These are phyloP conservation scores for Emydura subglobosa DNA, from an alignment of 2,113 vertebrate species.

Conservation along the genomic window DNA sequence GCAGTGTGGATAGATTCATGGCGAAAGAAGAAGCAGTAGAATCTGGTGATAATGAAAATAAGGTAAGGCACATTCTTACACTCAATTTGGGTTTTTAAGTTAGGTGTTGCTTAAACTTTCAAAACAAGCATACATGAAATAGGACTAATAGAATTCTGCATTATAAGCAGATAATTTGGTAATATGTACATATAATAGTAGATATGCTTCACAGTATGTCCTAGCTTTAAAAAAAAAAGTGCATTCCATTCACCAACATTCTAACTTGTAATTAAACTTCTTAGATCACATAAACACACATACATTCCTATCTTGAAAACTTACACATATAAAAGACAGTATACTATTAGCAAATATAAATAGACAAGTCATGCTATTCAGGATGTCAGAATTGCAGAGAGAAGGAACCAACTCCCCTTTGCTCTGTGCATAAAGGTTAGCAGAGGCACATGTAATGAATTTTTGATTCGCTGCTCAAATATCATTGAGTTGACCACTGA, in stretches of 20 bases:
- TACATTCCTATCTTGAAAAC: not conserved
- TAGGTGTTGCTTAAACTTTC: not conserved
- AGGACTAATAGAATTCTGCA: not conserved
- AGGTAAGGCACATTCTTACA: slow-evolving; percentile 79
- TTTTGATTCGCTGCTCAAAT: not conserved
- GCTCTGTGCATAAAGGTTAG: not conserved
- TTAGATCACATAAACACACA: fast-evolving
- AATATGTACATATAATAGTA: not conserved
- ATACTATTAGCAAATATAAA: not conserved
- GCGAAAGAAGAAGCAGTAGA: slow-evolving; percentile 89
- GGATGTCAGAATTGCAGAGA: not conserved
- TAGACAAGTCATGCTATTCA: not conserved
- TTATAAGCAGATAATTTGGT: not conserved
- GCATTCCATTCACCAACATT: not conserved
- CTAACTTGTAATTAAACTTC: not conserved
- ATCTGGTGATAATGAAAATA: slow-evolving; percentile 85
- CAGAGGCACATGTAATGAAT: not conserved
- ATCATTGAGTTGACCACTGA: not conserved
- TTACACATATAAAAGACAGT: not conserved
- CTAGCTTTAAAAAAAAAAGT: not conserved
- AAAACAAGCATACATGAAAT: not conserved
- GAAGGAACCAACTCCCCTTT: not conserved
- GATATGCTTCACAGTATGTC: not conserved
- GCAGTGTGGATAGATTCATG: slow-evolving; percentile 88
- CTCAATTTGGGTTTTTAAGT: not conserved